A percentile compares a stretch with the other conserved stretches of the same genome.
Conservation (phyloP, 2,888 invertebrate species). For the Neoitamus cyanurus region DNA sequence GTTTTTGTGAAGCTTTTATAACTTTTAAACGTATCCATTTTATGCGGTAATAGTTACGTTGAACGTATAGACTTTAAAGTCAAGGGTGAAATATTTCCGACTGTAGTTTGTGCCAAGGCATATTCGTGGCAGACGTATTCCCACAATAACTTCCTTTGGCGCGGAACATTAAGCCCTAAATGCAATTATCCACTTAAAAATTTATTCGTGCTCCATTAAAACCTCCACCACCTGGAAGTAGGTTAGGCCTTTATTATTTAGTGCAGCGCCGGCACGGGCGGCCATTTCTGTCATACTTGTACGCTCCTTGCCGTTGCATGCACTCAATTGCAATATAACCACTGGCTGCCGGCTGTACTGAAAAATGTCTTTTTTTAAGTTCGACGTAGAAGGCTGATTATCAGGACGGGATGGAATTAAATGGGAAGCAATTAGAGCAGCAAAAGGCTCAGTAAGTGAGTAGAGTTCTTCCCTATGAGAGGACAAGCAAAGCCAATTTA, state of each 20-base stretch:
- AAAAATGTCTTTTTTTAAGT: neutral
- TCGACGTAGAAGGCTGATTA: neutral
- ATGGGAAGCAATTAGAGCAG: neutral
- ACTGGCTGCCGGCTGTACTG: neutral
- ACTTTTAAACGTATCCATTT: neutral
- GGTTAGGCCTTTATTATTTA: conserved; percentile 34
- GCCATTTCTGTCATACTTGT: conserved; percentile 5
- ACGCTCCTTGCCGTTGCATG: neutral
- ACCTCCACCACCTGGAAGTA: conserved; percentile 24
- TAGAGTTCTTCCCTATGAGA: neutral
- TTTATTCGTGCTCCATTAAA: conserved; percentile 36
- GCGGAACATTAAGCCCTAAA: conserved; percentile 13
- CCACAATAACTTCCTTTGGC: conserved; percentile 21
- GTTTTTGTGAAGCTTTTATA: neutral
- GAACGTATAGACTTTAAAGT: neutral
- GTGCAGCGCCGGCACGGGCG: neutral
- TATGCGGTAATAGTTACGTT: neutral
- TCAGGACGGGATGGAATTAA: neutral
- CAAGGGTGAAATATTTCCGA: conserved; percentile 10
- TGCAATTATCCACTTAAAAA: conserved; percentile 41
- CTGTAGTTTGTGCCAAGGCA: neutral
- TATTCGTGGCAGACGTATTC: conserved; percentile 15
- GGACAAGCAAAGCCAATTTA: neutral
- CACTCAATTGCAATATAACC: neutral
- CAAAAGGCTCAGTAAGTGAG: neutral